Conservation (phyloP, 2,113 vertebrate species). For the Pyrgilauda ruficollis region DNA sequence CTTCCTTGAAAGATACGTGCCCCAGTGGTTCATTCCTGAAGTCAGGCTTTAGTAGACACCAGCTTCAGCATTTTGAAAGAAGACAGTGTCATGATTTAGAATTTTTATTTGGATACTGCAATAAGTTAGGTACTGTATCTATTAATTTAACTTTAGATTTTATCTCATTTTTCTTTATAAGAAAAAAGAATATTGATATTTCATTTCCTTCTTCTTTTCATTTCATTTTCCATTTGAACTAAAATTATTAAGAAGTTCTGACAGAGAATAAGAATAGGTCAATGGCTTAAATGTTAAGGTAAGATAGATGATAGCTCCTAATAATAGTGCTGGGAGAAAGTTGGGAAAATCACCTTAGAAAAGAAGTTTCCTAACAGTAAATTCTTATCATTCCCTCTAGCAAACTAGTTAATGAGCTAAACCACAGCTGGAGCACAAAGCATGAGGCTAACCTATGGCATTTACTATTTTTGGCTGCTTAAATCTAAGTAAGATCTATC, state of each 20-base stretch:
- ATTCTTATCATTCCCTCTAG: background rate
- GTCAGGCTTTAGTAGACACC: background rate
- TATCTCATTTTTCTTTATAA: background rate
- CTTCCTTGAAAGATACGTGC: background rate
- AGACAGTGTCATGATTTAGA: background rate
- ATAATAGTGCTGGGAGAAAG: background rate
- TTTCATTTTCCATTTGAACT: background rate
- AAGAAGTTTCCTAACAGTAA: background rate
- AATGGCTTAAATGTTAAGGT: background rate
- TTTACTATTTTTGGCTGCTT: background rate
- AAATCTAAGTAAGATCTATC: background rate
- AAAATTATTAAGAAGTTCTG: background rate
- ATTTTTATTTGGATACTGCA: background rate
- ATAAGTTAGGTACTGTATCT: background rate
- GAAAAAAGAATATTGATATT: background rate
- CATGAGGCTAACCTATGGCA: background rate
- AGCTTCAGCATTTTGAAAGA: background rate
- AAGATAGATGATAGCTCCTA: background rate
- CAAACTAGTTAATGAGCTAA: background rate
- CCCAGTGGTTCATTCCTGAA: background rate
- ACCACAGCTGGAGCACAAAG: background rate
- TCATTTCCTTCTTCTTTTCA: background rate
- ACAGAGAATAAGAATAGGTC: background rate
- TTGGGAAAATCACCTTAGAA: background rate
- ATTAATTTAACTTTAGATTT: background rate